Percentiles rank a stretch among this genome's conserved stretches.
These are phyloP conservation scores for Pardalotus punctatus DNA, from an alignment of 2,113 vertebrate species.

Conservation along the genomic window DNA sequence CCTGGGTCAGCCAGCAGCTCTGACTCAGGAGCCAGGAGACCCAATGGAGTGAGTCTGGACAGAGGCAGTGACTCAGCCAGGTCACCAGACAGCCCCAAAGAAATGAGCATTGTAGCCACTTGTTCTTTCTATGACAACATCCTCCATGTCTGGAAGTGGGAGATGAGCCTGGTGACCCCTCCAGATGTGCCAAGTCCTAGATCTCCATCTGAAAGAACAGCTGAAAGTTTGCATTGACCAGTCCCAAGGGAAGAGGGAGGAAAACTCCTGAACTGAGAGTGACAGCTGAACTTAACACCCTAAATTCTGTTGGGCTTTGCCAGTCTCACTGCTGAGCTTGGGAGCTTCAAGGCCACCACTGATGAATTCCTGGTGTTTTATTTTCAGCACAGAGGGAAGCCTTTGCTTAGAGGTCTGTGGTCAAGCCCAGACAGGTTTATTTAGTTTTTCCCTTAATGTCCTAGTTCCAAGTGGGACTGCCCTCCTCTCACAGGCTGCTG, in stretches of 20 bases:
- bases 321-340: background rate
- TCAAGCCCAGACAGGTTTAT: background rate
- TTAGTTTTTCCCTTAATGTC: background rate
- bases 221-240: background rate
- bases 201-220: background rate
- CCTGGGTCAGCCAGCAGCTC: accelerated
- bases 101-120: conserved; percentile 80
- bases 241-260: background rate
- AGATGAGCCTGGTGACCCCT: conserved; percentile 58
- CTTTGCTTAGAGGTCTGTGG: background rate
- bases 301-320: background rate
- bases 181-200: background rate
- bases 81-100: background rate
- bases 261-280: background rate
- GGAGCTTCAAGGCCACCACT: background rate
- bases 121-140: conserved; percentile 94
- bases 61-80: background rate
- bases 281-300: background rate
- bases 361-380: background rate
- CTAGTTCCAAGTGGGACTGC: background rate
- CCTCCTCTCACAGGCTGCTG: background rate
- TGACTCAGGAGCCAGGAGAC: background rate
- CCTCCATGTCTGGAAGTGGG: conserved; percentile 93
- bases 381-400: background rate
- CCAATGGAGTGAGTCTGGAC: background rate